phyloP scores from a whole-genome alignment of 2,888 invertebrate species.

The Melolontha melolontha region DNA sequence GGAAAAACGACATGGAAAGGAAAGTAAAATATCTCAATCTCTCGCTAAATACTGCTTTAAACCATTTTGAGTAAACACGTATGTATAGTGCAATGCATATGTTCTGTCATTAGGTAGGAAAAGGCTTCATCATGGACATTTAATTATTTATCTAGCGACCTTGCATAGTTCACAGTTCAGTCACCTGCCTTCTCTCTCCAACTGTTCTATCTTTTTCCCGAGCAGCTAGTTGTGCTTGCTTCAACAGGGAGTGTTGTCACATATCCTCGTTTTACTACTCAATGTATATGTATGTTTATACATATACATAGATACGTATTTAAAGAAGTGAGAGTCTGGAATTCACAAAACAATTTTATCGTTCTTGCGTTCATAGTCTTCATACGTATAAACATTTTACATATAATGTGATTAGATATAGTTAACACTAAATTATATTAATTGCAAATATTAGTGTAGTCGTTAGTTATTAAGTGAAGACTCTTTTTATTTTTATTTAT shows the following conservation, averaged over 20 bases:
- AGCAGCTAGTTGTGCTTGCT: slow-evolving; percentile 1
- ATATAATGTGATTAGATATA: background rate
- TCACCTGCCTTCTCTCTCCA: slow-evolving; percentile 45
- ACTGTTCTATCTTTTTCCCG: slow-evolving; percentile 9
- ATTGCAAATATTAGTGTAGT: too few relatives aligned
- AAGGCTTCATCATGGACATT: slow-evolving; percentile 40
- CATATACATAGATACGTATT: too few relatives aligned
- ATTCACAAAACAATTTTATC: slow-evolving; percentile 6
- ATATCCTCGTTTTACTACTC: slow-evolving; percentile 1
- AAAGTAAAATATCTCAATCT: slow-evolving; percentile 4
- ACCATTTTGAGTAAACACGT: slow-evolving; percentile 23
- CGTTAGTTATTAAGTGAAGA: too few relatives aligned
- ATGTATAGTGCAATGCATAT: slow-evolving; percentile 11
- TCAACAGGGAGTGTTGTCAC: slow-evolving; percentile 14
- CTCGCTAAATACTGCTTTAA: slow-evolving; percentile 25
- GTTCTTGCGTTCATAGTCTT: background rate
- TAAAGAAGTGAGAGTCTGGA: slow-evolving; percentile 33
- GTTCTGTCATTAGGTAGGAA: slow-evolving; percentile 34
- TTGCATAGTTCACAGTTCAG: slow-evolving; percentile 50
- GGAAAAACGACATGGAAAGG: background rate
- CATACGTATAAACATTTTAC: too few relatives aligned
- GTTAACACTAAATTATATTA: too few relatives aligned
- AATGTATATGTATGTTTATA: slow-evolving; percentile 1
- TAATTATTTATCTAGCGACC: slow-evolving; percentile 45
- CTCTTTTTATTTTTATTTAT: too few relatives aligned